Evolutionary conservation across 2,113 vertebrate genomes (phyloP).

Genomic region (Ctenomys sociabilis): DNA sequence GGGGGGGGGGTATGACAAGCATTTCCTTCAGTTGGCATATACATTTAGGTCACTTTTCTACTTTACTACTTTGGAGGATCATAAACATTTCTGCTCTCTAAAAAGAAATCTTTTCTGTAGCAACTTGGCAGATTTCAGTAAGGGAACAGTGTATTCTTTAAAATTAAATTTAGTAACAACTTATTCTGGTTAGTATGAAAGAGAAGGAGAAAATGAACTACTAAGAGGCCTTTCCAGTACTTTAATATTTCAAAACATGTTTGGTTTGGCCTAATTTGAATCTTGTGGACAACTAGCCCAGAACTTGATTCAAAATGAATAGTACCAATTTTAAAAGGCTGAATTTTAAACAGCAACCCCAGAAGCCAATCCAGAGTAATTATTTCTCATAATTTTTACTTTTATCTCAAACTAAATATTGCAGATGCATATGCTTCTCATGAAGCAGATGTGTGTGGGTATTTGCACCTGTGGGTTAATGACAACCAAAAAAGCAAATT

Average conservation of each 20-base stretch:
- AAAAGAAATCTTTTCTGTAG: conserved; percentile 71
- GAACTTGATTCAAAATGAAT: conserved; percentile 64
- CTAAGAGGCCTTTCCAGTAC: conserved; percentile 65
- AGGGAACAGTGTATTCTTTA: conserved; percentile 74
- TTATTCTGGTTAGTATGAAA: conserved; percentile 76
- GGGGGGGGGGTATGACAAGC: conserved; percentile 43
- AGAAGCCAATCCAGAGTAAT: background rate
- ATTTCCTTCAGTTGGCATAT: conserved; percentile 55
- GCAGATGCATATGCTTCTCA: conserved; percentile 25
- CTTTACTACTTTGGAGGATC: conserved; percentile 71
- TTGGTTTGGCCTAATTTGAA: conserved; percentile 79
- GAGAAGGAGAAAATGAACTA: conserved; percentile 68
- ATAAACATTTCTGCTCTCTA: conserved; percentile 76
- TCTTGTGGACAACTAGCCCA: conserved; percentile 63
- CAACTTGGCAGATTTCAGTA: conserved; percentile 76
- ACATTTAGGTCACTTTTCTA: conserved; percentile 62
- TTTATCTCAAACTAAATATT: conserved; percentile 65
- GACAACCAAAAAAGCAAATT: conserved; percentile 47
- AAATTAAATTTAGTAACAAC: conserved; percentile 76
- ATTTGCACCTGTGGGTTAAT: conserved; percentile 27
- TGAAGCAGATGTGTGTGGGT: background rate
- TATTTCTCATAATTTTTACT: conserved; percentile 63
- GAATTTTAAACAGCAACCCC: conserved; percentile 32
- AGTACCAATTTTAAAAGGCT: conserved; percentile 57
- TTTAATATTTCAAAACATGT: conserved; percentile 80